A percentile compares a stretch with the other conserved stretches of the same genome.
phyloP scores from a whole-genome alignment of 2,113 vertebrate species.

The Melanostigma gelatinosum region DNA sequence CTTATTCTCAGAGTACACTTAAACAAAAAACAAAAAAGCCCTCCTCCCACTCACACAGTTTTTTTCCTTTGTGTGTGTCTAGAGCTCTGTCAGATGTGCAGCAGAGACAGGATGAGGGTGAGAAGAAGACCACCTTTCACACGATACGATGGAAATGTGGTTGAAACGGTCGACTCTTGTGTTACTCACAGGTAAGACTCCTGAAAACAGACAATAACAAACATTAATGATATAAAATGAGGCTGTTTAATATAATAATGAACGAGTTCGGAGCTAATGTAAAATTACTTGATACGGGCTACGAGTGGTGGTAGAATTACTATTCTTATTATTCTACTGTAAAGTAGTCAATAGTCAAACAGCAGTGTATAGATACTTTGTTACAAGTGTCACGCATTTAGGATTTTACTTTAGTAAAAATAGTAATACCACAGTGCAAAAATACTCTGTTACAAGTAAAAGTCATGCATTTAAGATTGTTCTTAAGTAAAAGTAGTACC shows the following conservation, averaged over 20 bases:
- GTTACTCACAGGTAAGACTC: constrained; percentile 67
- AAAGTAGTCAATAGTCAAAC: not conserved
- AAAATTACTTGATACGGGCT: not conserved
- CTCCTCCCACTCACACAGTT: constrained; percentile 34
- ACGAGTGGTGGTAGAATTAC: not conserved
- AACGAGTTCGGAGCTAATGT: not conserved
- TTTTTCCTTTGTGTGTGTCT: not conserved
- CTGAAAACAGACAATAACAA: not conserved
- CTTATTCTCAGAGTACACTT: not conserved
- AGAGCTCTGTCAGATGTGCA: constrained; percentile 2
- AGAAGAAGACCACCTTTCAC: constrained; percentile 32
- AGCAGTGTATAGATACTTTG: not conserved
- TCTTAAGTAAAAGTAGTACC: no score
- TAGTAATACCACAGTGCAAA: not conserved
- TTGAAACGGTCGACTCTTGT: constrained; percentile 21
- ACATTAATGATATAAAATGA: rapidly evolving
- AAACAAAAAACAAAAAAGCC: not conserved
- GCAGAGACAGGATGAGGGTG: constrained; percentile 44
- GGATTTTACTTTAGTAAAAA: not conserved
- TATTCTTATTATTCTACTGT: not conserved
- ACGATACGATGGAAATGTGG: constrained; percentile 52
- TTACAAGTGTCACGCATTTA: not conserved
- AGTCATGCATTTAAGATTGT: no score
- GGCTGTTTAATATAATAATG: not conserved
- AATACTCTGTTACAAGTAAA: no score